Evolutionary conservation across 2,113 vertebrate species (phyloP).

Genomic region (Nannospalax galili): DNA sequence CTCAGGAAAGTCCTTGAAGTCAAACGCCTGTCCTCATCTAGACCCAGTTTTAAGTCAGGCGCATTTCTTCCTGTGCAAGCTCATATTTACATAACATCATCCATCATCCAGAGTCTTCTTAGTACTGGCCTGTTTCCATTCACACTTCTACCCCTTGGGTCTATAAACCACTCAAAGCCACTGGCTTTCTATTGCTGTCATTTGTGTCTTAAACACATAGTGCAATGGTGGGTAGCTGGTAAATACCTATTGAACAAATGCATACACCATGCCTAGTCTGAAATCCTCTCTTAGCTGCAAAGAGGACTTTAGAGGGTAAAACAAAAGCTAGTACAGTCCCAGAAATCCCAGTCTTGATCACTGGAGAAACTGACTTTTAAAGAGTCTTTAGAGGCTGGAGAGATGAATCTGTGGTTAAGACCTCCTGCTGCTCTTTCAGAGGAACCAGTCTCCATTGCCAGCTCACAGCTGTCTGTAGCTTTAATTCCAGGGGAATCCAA

Average conservation of each 20-base stretch:
- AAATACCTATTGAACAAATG: neutral
- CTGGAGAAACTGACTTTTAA: neutral
- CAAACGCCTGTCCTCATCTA: neutral
- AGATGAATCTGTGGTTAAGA: no score
- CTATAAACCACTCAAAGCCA: neutral
- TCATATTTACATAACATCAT: no score
- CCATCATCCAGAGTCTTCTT: no score
- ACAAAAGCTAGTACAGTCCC: neutral
- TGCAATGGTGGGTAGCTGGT: neutral
- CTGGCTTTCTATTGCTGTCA: neutral
- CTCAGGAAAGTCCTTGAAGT: neutral
- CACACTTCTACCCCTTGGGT: neutral
- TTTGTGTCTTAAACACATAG: neutral
- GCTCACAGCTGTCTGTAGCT: no score
- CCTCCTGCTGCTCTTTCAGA: no score
- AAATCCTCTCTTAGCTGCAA: neutral
- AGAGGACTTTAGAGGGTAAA: neutral
- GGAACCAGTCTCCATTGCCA: no score
- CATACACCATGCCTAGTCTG: neutral
- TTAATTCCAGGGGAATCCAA: no score
- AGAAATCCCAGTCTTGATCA: neutral
- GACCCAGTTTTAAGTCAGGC: neutral
- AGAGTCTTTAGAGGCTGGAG: no score
- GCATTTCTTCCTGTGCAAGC: neutral
- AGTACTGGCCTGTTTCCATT: neutral